phyloP scores from a whole-genome alignment of 2,113 vertebrate genomes.

The Neoarius graeffei region DNA sequence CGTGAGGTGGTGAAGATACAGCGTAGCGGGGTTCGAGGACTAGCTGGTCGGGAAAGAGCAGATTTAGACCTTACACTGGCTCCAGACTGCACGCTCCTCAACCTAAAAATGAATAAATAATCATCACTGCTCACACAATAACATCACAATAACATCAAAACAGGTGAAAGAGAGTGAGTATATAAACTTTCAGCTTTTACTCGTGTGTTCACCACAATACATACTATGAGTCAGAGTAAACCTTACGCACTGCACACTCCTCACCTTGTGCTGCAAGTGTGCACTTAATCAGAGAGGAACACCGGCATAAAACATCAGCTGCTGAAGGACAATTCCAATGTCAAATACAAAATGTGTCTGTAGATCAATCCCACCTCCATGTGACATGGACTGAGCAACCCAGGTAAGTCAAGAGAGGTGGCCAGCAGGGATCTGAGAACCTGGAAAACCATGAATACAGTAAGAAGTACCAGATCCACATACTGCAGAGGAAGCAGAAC shows the following conservation, averaged over 20 bases:
- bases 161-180: constrained; percentile 14
- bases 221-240: background rate
- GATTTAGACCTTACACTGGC: constrained; percentile 60
- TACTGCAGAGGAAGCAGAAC: background rate
- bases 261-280: background rate
- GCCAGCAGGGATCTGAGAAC: background rate
- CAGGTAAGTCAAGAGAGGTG: background rate
- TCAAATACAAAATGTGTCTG: background rate
- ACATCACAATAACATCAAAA: constrained; percentile 56
- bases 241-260: background rate
- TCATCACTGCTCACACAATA: background rate
- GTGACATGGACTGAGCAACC: background rate
- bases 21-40: constrained; percentile 71
- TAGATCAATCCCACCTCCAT: background rate
- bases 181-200: background rate
- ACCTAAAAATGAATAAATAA: constrained; percentile 64
- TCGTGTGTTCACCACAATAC: constrained; percentile 41
- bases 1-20: constrained; percentile 68
- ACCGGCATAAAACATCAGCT: background rate
- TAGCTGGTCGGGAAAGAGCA: constrained; percentile 61
- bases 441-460: background rate
- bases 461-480: background rate
- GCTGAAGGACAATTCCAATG: background rate
- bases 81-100: constrained; percentile 70
- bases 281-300: background rate